Conservation (phyloP, 23 tunicate species). For the Styela plicata region DNA sequence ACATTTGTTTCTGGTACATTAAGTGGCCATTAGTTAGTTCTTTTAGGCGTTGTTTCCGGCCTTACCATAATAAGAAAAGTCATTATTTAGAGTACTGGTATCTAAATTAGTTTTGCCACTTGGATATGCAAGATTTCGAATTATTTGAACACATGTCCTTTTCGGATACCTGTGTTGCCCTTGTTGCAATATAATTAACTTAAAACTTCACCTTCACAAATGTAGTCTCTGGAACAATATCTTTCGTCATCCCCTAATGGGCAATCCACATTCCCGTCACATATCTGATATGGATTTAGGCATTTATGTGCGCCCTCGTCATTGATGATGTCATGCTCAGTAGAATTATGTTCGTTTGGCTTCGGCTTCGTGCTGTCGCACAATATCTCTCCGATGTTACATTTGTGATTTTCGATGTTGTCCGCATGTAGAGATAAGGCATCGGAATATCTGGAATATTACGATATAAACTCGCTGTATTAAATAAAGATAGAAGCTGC, state of each 20-base stretch:
- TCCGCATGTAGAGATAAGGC: background rate
- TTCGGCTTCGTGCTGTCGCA: background rate
- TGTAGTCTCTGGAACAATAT: slow-evolving; percentile 48
- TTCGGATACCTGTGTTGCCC: too few relatives aligned
- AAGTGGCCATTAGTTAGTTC: too few relatives aligned
- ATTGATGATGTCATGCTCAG: background rate
- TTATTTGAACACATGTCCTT: too few relatives aligned
- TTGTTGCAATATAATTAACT: too few relatives aligned
- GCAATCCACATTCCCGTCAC: slow-evolving; percentile 67
- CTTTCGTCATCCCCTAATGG: slow-evolving; percentile 70
- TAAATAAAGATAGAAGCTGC: too few relatives aligned
- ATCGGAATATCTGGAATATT: slow-evolving; percentile 5
- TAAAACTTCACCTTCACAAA: slow-evolving; percentile 56
- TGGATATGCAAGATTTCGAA: too few relatives aligned
- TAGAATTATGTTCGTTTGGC: background rate
- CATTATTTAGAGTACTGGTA: too few relatives aligned
- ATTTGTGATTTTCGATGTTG: background rate
- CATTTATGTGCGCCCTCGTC: background rate
- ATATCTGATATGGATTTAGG: slow-evolving; percentile 32
- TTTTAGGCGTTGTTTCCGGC: too few relatives aligned
- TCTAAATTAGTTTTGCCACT: too few relatives aligned
- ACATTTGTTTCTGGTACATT: too few relatives aligned
- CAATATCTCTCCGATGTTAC: background rate
- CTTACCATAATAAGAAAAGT: too few relatives aligned
- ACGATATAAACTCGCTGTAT: too few relatives aligned